Base-by-base conservation (phyloP, 2,888 invertebrate genomes). In the Volucella bombylans region DNA sequence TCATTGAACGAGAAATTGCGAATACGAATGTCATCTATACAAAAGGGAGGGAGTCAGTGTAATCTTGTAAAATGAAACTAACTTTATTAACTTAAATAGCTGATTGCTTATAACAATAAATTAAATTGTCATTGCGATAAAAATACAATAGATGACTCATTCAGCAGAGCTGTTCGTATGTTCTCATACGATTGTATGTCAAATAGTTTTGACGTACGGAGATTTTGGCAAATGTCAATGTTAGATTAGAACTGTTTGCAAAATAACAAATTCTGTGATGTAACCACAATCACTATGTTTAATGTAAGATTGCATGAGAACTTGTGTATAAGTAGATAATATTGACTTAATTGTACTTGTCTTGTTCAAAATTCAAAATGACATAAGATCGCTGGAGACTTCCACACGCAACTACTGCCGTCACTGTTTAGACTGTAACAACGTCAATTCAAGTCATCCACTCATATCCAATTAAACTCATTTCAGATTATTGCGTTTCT, bases 381-480 rank as follows among this genome's bases (percentile, higher is more conserved):
- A 15, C 47, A 73, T 38, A 47, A 41, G 12, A 31, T 39, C 15
- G 12, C 18, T 23, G 43, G 12, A 39, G 50, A 31, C 67, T 38
- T 62, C 11, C 38, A 62, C 68, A 77, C 77, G 77, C 77, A 77
- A 77, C 49, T 15, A 15, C 18, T 11, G 41, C 18, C 54, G 55
- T 69, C 41, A 43, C 41, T 41, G 18, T n/a, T 38, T 39, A 55
- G 57, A 52, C 38, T 39, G 18, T 50, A 15, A 45, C 45, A 61
- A 59, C 77, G 54, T 77, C 61, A 61, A 67, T 72, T 55, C 12
- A 67, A 68, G 61, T 65, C 54, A 38, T 67, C 47, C 43, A 72
- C 54, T 82, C 49, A 55, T 68, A 54, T 68, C 55, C 62, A 72
- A 77, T 77, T 67, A 62, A 68, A 67, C 54, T 61, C 61, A 49